Base-by-base conservation (phyloP, 2,113 vertebrate genomes). In the Thunnus thynnus region DNA sequence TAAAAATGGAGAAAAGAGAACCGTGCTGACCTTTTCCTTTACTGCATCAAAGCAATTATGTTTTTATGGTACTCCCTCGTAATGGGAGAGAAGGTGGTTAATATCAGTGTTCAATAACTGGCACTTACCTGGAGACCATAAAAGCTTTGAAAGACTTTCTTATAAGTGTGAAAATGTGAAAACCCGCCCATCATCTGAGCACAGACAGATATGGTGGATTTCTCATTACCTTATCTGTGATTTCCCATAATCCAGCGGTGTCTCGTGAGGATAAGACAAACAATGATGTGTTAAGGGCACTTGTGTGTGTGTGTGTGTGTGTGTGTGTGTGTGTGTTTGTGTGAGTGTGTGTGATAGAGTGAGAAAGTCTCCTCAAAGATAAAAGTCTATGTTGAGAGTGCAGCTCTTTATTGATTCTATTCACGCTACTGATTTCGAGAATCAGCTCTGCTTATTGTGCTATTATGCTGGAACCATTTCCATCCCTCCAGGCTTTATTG, bases 161-260 rank as follows among this genome's bases (percentile, higher is more conserved):
- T 65, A 30, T n/a, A 5, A 60, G 60, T 58, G 30, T 76, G 47
- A 80, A 82, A 70, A 71, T 60, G 36, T 62, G 41, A 78, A 89
- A 88, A 89, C 25, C 81, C 86, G 14, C 80, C 85, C 63, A 91
- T 91, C 85, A 25, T 60, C 77, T 79, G 55, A 90, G 85, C 13
- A 85, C 82, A 92, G 94, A 87, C 27, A 84, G 88, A 90, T 89
- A 69, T 51, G 25, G 73, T 78, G 88, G 85, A 74, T 90, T 91
- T 90, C 55, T 84, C 52, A 78, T 92, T 91, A 93, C 91, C 89
- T 87, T 86, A 60, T 90, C 72, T 69, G 84, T 7, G 5, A 73
- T 55, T 71, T 76, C 9, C 46, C 70, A 72, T 85, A 54, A 73
- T 88, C 83, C 86, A 86, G n/a, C 68, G 64, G 70, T 71, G 74